Evolutionary conservation across 1,140 invertebrate species (phyloP).

Genomic region (Phortica variegata): DNA sequence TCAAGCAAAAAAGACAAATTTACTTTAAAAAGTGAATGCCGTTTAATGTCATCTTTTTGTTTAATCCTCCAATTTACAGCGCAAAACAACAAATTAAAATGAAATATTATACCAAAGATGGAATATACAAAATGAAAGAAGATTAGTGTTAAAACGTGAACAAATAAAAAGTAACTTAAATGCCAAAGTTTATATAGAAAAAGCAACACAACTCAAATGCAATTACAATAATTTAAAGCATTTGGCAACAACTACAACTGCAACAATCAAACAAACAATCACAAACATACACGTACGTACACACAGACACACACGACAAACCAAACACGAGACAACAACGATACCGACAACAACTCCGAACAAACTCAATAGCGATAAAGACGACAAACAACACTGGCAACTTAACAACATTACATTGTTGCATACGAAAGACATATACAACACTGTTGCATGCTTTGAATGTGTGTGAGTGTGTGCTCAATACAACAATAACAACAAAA

Average conservation of each 20-base stretch:
- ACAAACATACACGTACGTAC: not conserved
- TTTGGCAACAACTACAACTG: slow-evolving; percentile 7
- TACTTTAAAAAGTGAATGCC: no score
- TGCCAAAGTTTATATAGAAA: slow-evolving; percentile 2
- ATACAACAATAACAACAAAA: slow-evolving; percentile 5
- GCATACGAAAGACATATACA: no score
- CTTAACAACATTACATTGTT: no score
- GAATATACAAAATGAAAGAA: slow-evolving; percentile 10
- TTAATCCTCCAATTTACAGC: no score
- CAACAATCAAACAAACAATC: not conserved
- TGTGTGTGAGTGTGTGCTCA: slow-evolving; percentile 20
- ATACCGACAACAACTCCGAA: not conserved
- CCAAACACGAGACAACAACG: slow-evolving; percentile 19
- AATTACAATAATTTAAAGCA: slow-evolving; percentile 4
- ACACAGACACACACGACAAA: not conserved
- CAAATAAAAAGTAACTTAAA: slow-evolving; percentile 1
- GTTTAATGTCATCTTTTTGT: no score
- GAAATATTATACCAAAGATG: slow-evolving; percentile 30
- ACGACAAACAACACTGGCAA: no score
- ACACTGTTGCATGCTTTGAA: slow-evolving; percentile 8
- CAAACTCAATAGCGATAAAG: no score
- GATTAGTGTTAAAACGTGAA: not conserved
- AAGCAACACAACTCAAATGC: slow-evolving; percentile 6
- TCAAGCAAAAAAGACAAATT: no score
- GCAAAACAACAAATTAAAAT: no score